Percentiles rank a stretch among this genome's conserved stretches.
phyloP scores from a whole-genome alignment of 2,888 invertebrate species.

The Nomada hirtipes region DNA sequence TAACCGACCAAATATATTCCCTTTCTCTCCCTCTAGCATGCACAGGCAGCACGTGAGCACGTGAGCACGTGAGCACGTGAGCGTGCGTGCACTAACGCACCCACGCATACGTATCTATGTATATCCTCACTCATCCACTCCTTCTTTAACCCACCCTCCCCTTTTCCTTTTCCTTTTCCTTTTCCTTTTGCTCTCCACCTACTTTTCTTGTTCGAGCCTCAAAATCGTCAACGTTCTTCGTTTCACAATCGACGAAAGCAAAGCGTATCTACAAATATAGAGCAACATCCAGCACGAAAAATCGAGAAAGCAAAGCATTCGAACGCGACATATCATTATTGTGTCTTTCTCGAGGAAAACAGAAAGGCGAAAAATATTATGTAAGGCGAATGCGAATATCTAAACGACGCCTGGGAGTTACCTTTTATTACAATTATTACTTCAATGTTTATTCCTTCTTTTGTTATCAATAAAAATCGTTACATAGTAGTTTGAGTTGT shows the following conservation, averaged over 20 bases:
- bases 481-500: constrained; percentile 81
- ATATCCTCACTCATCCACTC: constrained; percentile 2
- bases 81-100: not conserved
- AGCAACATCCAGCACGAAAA: not conserved
- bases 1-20: constrained; percentile 50
- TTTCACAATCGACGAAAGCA: not conserved
- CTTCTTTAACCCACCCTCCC: not conserved
- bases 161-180: not conserved
- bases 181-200: not conserved
- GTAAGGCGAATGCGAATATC: constrained; percentile 39
- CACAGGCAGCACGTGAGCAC: not conserved
- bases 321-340: not conserved
- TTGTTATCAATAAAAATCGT: constrained; percentile 82
- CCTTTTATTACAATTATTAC: constrained; percentile 76
- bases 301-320: not conserved
- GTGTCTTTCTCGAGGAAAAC: constrained; percentile 31
- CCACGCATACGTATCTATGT: not conserved
- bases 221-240: not conserved
- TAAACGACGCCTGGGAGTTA: constrained; percentile 59
- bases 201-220: not conserved
- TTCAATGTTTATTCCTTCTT: constrained; percentile 79
- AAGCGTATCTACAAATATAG: not conserved
- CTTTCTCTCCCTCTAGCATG: constrained; percentile 8
- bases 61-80: too few species aligned
- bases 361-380: constrained; percentile 41